Evolutionary conservation across 2,113 vertebrate genomes (phyloP), one percentile per base, ranked within the genome.

Genomic region (Cephalopterus ornatus): DNA sequence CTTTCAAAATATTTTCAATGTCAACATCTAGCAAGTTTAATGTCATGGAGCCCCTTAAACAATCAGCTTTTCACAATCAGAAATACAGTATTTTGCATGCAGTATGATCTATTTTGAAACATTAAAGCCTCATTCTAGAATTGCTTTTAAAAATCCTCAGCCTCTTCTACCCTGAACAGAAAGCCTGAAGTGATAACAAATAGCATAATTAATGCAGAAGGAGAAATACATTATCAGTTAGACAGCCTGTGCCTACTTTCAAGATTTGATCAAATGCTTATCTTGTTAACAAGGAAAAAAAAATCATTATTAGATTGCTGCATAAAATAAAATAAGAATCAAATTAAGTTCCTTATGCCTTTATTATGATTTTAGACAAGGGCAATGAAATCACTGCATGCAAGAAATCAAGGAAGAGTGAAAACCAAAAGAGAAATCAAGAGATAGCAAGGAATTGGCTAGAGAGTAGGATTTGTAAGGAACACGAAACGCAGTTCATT

Each of bases 361-460:
- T 62, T 83, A 19, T 44, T 35, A 39, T 32, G 19, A 65, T 37
- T 94, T 49, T 62, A 14, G 46, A 70, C 50, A 39, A 58, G 14
- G 58, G 27, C 53, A 92, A 49, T 44, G 63, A 95, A 83, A 58
- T 76, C 67, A 73, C 3, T 49, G 50, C 28, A 85, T 21, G 61
- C 12, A 35, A 92, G 59, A 58, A 83, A 88, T 71, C 59, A 80
- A 88, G 41, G 41, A 83, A 76, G 26, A 22, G 35, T 83, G 72
- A 70, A 83, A 90, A 92, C 37, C 81, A 47, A 82, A 77, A 83
- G 67, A 92, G 52, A 91, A 86, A 80, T 81, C 70, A 85, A 15
- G 16, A 92, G 82, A 87, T 32, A 82, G 71, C 41, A 85, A 66
- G 62, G 82, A 93, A 78, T 2, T 41, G 39, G 6, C 27, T 79